Conservation (phyloP, 1,140 invertebrate genomes). For the Asbolus verrucosus region DNA sequence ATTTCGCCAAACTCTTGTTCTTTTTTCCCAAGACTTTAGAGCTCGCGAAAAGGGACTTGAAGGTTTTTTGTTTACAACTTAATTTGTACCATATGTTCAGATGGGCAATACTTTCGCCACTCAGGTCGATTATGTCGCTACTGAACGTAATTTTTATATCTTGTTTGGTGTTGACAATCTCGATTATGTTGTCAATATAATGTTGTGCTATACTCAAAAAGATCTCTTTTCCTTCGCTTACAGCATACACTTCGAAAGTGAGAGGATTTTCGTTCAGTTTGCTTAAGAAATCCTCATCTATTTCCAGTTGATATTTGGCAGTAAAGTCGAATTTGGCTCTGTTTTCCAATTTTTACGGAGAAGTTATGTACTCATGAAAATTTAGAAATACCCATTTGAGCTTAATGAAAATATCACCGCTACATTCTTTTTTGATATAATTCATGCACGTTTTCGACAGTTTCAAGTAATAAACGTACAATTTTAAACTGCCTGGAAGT, state of each 20-base stretch:
- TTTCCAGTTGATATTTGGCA: background rate
- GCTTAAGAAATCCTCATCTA: background rate
- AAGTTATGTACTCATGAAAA: slow-evolving; percentile 5
- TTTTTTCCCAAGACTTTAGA: background rate
- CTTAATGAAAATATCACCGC: slow-evolving; percentile 10
- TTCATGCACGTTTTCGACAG: background rate
- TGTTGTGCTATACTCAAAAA: background rate
- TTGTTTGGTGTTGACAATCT: slow-evolving; percentile 1
- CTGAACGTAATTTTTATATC: background rate
- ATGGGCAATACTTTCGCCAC: slow-evolving; percentile 7
- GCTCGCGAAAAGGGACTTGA: background rate
- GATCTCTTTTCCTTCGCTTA: background rate
- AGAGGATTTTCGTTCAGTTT: background rate
- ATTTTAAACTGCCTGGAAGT: slow-evolving; percentile 5
- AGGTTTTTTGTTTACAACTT: slow-evolving; percentile 6
- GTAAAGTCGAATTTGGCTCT: slow-evolving; percentile 14
- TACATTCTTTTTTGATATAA: background rate
- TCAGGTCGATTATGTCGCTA: background rate
- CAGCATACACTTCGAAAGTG: background rate
- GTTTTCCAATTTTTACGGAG: background rate
- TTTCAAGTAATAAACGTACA: slow-evolving; percentile 7
- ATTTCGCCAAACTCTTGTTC: background rate
- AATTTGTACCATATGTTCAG: slow-evolving; percentile 18
- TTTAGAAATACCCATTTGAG: background rate
- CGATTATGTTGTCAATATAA: background rate